Conservation (phyloP, 2,113 vertebrate species). For the Psettodes erumei region DNA sequence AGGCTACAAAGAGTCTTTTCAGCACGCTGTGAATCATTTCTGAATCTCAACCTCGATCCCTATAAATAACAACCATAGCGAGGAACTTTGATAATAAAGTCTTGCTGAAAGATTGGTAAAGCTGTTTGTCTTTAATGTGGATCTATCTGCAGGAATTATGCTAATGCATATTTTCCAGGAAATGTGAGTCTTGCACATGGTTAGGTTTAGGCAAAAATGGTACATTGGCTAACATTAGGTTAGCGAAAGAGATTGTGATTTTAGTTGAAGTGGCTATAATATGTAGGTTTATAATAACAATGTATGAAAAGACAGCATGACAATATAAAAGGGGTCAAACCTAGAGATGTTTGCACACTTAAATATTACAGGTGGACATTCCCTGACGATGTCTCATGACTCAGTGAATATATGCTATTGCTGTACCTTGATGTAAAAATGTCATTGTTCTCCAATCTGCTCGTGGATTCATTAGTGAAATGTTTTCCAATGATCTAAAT, state of each 20-base stretch:
- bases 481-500: too few relatives aligned
- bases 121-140: not conserved
- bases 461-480: not conserved
- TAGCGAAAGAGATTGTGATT: not conserved
- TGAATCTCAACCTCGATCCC: slow-evolving; percentile 34
- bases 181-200: not conserved
- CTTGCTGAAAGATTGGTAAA: slow-evolving; percentile 10
- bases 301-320: not conserved
- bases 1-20: slow-evolving; percentile 21
- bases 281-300: not conserved
- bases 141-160: not conserved
- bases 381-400: not conserved
- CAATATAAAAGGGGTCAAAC: not conserved
- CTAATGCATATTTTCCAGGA: not conserved
- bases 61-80: slow-evolving; percentile 16
- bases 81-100: slow-evolving; percentile 8
- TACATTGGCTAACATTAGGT: not conserved
- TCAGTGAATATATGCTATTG: not conserved
- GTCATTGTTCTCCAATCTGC: not conserved
- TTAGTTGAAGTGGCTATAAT: not conserved
- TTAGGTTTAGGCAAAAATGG: not conserved
- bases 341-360: too few relatives aligned
- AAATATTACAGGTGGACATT: too few relatives aligned
- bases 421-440: not conserved
- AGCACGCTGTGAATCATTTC: slow-evolving; percentile 39